Conservation (phyloP, 2,797 vertebrate species). For the Acridotheres tristis region DNA sequence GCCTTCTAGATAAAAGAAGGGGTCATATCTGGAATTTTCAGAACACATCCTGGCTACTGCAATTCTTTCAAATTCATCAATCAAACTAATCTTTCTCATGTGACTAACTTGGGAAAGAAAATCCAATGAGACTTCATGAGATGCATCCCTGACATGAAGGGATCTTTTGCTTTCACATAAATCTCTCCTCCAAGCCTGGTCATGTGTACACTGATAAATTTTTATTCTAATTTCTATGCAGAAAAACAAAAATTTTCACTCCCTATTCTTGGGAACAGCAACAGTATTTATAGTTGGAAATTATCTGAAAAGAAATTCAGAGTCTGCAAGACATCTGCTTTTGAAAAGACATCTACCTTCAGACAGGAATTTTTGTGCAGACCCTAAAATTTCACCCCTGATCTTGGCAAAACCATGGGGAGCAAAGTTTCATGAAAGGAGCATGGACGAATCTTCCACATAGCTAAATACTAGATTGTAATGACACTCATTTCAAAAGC, state of each 20-base stretch:
- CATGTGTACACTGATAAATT: not conserved
- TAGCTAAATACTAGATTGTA: too few relatives aligned
- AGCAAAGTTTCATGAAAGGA: too few relatives aligned
- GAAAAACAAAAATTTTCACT: not conserved
- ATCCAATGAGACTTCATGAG: not conserved
- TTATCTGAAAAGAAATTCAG: too few relatives aligned
- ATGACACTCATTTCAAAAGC: too few relatives aligned
- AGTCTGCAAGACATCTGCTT: too few relatives aligned
- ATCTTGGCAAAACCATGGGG: too few relatives aligned
- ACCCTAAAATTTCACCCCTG: too few relatives aligned
- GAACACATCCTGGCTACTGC: not conserved
- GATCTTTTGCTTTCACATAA: rapidly evolving
- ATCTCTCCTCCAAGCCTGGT: not conserved
- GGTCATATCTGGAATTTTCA: not conserved
- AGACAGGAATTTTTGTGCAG: too few relatives aligned
- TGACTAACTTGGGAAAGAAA: not conserved
- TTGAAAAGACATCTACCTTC: too few relatives aligned
- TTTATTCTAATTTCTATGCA: not conserved
- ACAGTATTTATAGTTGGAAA: too few relatives aligned
- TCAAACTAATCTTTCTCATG: not conserved
- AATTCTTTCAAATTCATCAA: not conserved
- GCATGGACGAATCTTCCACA: too few relatives aligned
- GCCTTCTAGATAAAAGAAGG: not conserved
- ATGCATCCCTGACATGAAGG: not conserved
- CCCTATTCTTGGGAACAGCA: too few relatives aligned